Base-by-base conservation (phyloP, 1,140 invertebrate species). In the Anastrepha ludens region DNA sequence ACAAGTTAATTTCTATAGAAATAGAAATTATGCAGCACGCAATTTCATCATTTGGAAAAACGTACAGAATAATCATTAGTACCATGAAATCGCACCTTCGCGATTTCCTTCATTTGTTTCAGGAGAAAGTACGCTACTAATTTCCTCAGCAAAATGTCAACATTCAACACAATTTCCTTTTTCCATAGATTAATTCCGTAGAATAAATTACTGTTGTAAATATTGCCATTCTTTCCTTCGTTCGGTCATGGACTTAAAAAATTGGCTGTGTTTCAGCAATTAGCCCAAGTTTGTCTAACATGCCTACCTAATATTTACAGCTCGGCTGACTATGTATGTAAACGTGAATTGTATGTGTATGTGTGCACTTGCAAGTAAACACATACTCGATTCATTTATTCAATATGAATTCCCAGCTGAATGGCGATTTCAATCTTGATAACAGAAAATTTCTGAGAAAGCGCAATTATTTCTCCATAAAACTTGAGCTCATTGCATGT, bases 141-240 rank as follows among this genome's bases (percentile, higher is more conserved):
- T 74, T 74, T 74, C 67, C 67, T 74, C 17, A 74, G 44, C 39
- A 0, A 50, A 74, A 74, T 74, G 67, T 74, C 67, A 74, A 74
- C 67, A 74, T 74, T 15, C 67, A 2, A 17, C 67, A 74, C 44
- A 47, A 74, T 74, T 74, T 74, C 70, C 44, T 74, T 47, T 74
- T n/a, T 3, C 17, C 70, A 74, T 74, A 74, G 17, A n/a, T 74
- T 47, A n/a, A 67, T 29, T 29, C 29, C 29, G 0, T 29, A 29
- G 29, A 29, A 29, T 29, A 29, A 29, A 29, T 29, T 29, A 29
- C 29, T 29, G 29, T 29, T 29, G 29, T 29, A 29, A 29, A 29
- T 29, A 29, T 29, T 29, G 29, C 29, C 29, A 29, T 29, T 29
- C 29, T 29, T 29, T 29, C 29, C 29, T 29, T 29, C 29, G 29